Base-by-base conservation (phyloP, 1,140 invertebrate genomes). In the Megalopta genalis region DNA sequence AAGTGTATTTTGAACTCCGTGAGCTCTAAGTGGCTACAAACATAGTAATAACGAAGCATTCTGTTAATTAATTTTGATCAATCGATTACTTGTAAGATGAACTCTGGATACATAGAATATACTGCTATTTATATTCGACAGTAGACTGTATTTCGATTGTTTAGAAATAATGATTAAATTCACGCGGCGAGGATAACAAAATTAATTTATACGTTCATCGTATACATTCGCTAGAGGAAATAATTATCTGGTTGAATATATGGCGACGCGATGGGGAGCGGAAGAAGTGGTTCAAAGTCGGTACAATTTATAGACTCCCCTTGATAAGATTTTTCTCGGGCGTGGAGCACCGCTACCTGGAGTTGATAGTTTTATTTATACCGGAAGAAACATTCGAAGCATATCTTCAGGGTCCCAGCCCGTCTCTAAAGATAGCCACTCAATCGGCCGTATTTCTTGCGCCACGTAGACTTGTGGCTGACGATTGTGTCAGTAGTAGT, bases 381-480 rank as follows among this genome's bases (percentile, higher is more conserved):
- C 77, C 77, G 77, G 77, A 79, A 79, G 77, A 74, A 73, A 71
- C 62, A 52, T 74, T 52, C 52, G 46, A 67, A 42, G 77, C 77
- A 67, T 74, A 79, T 79, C 42, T 66, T 73, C 70, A 73, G 62
- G 71, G 71, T 79, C 70, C 77, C 32, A 67, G 71, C 64, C 70
- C 70, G 77, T 1, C 23, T 66, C 77, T 79, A 79, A 79, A 79
- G 63, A 74, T 79, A 79, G 77, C 52, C 52, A 73, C 70, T 79
- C 62, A 74, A 79, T 79, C 70, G 77, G 49, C n/a, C 77, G 77
- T 79, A 74, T 79, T 79, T 79, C 77, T 79, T 79, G 52, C 65
- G 70, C 16, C 77, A 62, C 21, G 49, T 73, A 60, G 42, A 66
- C 54, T 63, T 62, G 70, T 74, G 70, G 63, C 52, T 79, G 37